Evolutionary conservation across 2,113 vertebrate genomes (phyloP), one percentile per base, ranked within the genome.

Genomic region (Strix uralensis): DNA sequence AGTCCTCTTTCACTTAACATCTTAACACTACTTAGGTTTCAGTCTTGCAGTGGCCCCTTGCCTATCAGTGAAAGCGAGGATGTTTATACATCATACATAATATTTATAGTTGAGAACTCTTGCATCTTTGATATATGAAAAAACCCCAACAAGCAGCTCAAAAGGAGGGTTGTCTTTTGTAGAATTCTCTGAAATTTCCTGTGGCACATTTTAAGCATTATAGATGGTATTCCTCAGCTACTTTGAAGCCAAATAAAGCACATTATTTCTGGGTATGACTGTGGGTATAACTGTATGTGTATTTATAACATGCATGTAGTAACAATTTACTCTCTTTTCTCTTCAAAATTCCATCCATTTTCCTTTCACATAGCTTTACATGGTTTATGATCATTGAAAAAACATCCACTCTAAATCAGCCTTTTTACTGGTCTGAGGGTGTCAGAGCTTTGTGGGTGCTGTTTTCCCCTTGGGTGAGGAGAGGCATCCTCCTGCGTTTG

Each of bases 181-280:
- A 52, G 67, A 42, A 73, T 61, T 62, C 16, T 61, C 44, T 84
- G 55, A 70, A 86, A 25, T 32, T 70, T 77, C 36, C 46, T 12
- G 11, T 49, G 17, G 44, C 14, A 7, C 54, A n/a, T 86, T 88
- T 72, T 13, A 40, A 72, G 11, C 5, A 2, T 29, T 44, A 3
- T 12, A 32, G 62, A n/a, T 0, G 0, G 42, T 52, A 57, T 73
- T 80, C 79, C 32, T 82, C 19, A 29, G 17, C 49, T 26, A 3
- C 46, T 62, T 86, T 47, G 49, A 81, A 78, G n/a, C 49, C 38
- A 63, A 75, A 81, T 29, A 77, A 69, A 91, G 40, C 29, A 27
- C 57, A 30, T 57, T 36, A 44, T 69, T 89, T 6, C 3, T 77
- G 54, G 29, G 4, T 66, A 12, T 27, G 58, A n/a, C 57, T 57